Evolutionary conservation across 2,113 vertebrate genomes (phyloP), one percentile per base, ranked within the genome.

Genomic region (Atrichornis clamosus): DNA sequence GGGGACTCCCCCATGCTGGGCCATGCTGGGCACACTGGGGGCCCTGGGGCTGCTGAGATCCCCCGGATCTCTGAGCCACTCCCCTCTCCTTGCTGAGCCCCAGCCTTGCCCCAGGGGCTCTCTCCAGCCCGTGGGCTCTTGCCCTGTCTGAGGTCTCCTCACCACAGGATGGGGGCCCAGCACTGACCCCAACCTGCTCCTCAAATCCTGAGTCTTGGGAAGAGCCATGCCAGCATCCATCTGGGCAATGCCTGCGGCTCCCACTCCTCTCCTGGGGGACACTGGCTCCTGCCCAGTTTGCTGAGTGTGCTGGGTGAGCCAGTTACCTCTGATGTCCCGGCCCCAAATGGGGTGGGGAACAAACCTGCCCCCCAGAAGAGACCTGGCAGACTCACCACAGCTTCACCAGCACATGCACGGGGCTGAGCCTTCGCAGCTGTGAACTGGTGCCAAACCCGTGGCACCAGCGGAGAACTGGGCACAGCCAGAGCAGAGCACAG

Each of bases 321-420:
- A 50, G 32, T 44, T 72, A 35, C 65, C 37, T 72, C 52, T 62
- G 28, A 23, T 28, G 32, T 42, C 50, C 37, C 37, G 37, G 41
- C n/a, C 50, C 50, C 60, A 9, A 1, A 14, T 2, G 5, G 22
- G 23, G 55, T 3, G 3, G 35, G 86, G 44, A 64, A 24, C 42
- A 13, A 64, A 24, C 27, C 46, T 77, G 35, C 15, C 30, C 4
- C 16, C 22, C 24, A 18, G 65, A 22, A 35, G 82, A 90, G 59
- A 69, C 63, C 49, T 22, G 81, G 20, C 27, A 21, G 4, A 0
- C 58, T 78, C 65, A 13, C 23, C 62, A 32, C 56, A 46, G 46
- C 18, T 41, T 32, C 67, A 9, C 18, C 41, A 12, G 39, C 8
- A 2, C 13, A 13, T 1, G 2, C 30, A 0, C 0, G 2, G 52